Base-by-base conservation (phyloP, 2,888 invertebrate species). In the Hyppa rectilinea region DNA sequence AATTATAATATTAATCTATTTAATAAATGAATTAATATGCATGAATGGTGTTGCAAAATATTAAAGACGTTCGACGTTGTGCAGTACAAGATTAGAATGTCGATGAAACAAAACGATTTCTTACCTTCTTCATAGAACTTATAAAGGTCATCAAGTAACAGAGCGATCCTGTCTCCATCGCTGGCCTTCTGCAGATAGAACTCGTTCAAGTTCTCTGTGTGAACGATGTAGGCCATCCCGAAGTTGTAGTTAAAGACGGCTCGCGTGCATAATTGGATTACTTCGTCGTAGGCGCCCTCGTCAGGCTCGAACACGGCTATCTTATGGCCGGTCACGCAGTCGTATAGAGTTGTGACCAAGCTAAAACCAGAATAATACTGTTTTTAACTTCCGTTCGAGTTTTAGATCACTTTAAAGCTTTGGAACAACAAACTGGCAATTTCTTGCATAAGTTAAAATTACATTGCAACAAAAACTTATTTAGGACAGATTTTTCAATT, bases 311-410 rank as follows among this genome's bases (percentile, higher is more conserved):
- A 92, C 52, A 96, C 90, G 0, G 92, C 87, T 4, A 97, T 89
- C 85, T 96, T 96, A 26, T 90, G 88, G 12, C 96, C 96, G 0
- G 92, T 92, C 2, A 81, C 77, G 6, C 87, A 86, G 68, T 97
- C 96, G 86, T 97, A 97, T 4, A 98, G 92, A 4, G 97, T 97
- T 67, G 97, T 96, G 67, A 97, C 94, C 77, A 98, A 92, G 75
- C 98, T 98, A 90, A 2, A 95, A 94, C 79, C 45, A 78, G n/a
- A n/a, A n/a, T 14, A n/a, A 31, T 2, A 14, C 17, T 23, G 9
- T 26, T 71, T 38, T 31, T 7, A 26, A 7, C 9, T 40, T 9
- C 5, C 3, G 64, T 38, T 63, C 38, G 14, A 12, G 38, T 31
- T 2, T 20, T 53, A 14, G 26, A n/a, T 38, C 3, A 29, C 29